Evolutionary conservation across 2,888 invertebrate species (phyloP), one percentile per base, ranked within the genome.

Genomic region (Colletes collaris): DNA sequence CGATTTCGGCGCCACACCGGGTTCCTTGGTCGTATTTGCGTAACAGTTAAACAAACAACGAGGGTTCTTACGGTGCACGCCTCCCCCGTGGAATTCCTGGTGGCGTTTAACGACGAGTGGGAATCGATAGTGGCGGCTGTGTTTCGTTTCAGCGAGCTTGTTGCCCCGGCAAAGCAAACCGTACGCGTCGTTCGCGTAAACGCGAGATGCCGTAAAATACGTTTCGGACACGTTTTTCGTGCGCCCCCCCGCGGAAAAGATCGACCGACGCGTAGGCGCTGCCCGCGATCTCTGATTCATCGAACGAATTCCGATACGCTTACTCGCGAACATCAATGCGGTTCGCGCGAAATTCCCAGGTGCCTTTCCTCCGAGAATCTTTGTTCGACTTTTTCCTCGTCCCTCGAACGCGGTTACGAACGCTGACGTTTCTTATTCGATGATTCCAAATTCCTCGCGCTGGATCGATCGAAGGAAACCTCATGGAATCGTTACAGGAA

Each of bases 211-310:
- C 46, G 68, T 40, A 49, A 77, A 70, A 71, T 44, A 56, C 56
- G 19, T 2, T 4, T 37, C 16, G n/a, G 3, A 11, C 16, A 46
- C 46, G 27, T 40, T 65, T 74, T 73, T 63, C 58, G 62, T 59
- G 50, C 8, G 56, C 11, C 8, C 16, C 53, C 58, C 37, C 40
- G 66, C 27, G 40, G 56, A 44, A 56, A 70, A 44, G 35, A 55
- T 52, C 40, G 52, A 13, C 10, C 35, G 6, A 13, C 52, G 66
- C 35, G 62, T 77, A 75, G 66, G 74, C 77, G 75, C 79, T 65
- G 27, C 27, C 44, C 62, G 65, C 53, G 75, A 82, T 83, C 59
- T 81, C 86, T 91, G 91, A 90, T 82, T 91, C 89, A 91, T 82
- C 89, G 78, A 35, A 27, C 63, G 71, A 87, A 91, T 90, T 81